Base-by-base conservation (phyloP, 2,888 invertebrate genomes). In the Polyploca ridens region DNA sequence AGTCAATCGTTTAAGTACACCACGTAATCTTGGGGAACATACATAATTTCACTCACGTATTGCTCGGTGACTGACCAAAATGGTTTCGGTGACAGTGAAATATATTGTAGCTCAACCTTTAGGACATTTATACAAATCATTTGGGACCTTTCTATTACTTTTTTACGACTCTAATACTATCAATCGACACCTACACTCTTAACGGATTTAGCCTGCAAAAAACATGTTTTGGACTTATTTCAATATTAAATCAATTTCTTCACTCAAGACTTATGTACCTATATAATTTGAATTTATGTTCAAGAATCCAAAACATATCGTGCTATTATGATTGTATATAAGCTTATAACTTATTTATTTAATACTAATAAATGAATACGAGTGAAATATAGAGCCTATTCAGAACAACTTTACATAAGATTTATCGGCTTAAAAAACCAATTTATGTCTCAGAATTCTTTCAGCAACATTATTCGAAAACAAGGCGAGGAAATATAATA, bases 11-110 rank as follows among this genome's bases (percentile, higher is more conserved):
- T 61, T 61, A 14, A 19, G 61, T 61, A 44, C 13, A 38, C 44
- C 13, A 38, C 41, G 54, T 60, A 63, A 54, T 65, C 63, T 59
- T 62, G 33, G 60, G 62, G n/a, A 62, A 74, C 66, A 76, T 77
- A 79, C 67, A 76, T 78, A 80, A 89, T 88, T 87, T 84, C 66
- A 60, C 79, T 85, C 89, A 89, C 89, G 88, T 87, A 77, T 66
- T 70, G 69, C 70, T 73, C 77, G 75, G 69, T 77, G 80, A 80
- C 83, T 84, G 82, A 78, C 85, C 85, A 75, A 79, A 86, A 86
- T 83, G 83, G 82, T 83, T 77, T 57, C 66, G 69, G 78, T 78
- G 89, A 89, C 89, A 87, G 87, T 89, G 88, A 89, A 84, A 84
- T 85, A 89, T 89, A 83, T 81, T 80, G 74, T 72, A 78, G 79